Percentiles rank a stretch among this genome's conserved stretches.
Conservation (phyloP, 2,888 invertebrate species). For the Agrotis puta region DNA sequence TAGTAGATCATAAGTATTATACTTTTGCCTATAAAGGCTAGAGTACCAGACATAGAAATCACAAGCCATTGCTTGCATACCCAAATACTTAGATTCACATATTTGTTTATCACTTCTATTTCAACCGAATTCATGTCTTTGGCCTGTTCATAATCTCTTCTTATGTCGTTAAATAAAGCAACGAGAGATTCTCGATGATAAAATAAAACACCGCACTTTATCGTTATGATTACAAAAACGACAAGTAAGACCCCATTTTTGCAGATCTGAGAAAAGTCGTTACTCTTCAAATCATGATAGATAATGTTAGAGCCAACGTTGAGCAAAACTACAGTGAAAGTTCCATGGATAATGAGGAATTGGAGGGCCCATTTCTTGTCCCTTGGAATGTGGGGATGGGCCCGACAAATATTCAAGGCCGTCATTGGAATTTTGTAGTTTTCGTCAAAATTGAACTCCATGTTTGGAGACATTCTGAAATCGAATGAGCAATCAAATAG, state of each 20-base stretch:
- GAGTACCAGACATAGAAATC: neutral
- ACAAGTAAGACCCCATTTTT: constrained; percentile 52
- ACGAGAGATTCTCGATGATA: constrained; percentile 60
- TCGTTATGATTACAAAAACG: constrained; percentile 36
- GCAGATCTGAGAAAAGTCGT: constrained; percentile 60
- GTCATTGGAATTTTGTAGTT: constrained; percentile 42
- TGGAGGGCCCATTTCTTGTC: constrained; percentile 59
- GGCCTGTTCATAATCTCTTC: constrained; percentile 68
- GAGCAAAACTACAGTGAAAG: constrained; percentile 20
- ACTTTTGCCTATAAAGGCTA: constrained; percentile 62
- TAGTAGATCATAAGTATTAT: constrained; percentile 61
- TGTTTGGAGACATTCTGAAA: constrained; percentile 18
- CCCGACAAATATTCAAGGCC: constrained; percentile 50
- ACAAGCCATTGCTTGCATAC: constrained; percentile 71
- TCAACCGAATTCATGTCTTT: constrained; percentile 60
- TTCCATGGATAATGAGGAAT: constrained; percentile 34
- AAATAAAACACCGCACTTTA: constrained; percentile 59
- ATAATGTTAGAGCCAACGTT: constrained; percentile 56
- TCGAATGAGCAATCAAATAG: neutral
- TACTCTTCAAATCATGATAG: constrained; percentile 44
- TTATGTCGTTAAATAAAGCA: constrained; percentile 66
- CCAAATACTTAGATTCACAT: constrained; percentile 61
- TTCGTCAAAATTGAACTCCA: constrained; percentile 65
- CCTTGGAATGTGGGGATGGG: constrained; percentile 57
- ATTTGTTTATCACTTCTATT: constrained; percentile 62